A percentile compares a stretch with the other conserved stretches of the same genome.
Evolutionary conservation across 2,888 invertebrate species (phyloP).

Genomic region (Xestia ashworthii): DNA sequence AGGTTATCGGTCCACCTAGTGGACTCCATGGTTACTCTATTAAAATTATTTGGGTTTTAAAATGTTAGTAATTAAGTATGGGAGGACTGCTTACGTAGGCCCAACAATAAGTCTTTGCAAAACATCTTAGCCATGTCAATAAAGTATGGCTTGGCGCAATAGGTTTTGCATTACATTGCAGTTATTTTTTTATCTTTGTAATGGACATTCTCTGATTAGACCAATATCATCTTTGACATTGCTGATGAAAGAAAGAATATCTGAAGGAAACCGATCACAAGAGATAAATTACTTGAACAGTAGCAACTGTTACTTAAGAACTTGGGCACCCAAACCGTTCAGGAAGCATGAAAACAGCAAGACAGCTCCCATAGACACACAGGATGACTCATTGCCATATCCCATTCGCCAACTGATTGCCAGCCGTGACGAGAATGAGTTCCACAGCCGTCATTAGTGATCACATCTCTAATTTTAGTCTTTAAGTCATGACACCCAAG

Average conservation of each 20-base stretch:
- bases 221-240: background rate
- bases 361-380: slow-evolving; percentile 49
- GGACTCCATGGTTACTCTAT: too few species aligned
- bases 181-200: background rate
- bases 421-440: slow-evolving; percentile 67
- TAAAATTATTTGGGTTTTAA: too few species aligned
- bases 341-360: slow-evolving; percentile 21
- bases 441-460: slow-evolving; percentile 66
- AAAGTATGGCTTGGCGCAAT: background rate
- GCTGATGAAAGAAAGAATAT: background rate
- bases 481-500: slow-evolving; percentile 44
- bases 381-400: slow-evolving; percentile 64
- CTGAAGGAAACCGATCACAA: background rate
- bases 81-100: too few species aligned
- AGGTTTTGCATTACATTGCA: background rate
- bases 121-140: background rate
- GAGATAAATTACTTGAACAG: background rate
- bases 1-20: too few species aligned
- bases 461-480: slow-evolving; percentile 51
- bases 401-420: slow-evolving; percentile 67
- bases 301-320: background rate
- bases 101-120: too few species aligned
- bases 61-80: too few species aligned
- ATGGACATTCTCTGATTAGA: background rate
- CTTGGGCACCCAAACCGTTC: background rate